phyloP scores from a whole-genome alignment of 2,797 vertebrate species.

The Hippocampus kuda region DNA sequence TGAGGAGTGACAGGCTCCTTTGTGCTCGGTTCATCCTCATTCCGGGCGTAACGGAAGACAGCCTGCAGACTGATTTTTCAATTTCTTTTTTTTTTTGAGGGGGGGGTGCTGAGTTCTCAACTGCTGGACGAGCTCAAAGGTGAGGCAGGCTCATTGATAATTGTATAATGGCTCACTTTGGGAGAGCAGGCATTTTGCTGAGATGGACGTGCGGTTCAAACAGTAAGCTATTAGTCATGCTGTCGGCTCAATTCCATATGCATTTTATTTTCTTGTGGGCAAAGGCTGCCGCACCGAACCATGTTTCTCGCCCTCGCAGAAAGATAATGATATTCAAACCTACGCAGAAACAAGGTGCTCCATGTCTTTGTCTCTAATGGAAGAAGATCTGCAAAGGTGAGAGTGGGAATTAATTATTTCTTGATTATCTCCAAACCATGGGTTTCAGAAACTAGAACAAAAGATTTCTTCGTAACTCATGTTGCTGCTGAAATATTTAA shows the following conservation, averaged over 20 bases:
- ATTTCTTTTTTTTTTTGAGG: constrained; percentile 15
- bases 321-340: constrained; percentile 63
- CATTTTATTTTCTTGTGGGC: constrained; percentile 56
- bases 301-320: constrained; percentile 39
- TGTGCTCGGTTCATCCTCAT: constrained; percentile 49
- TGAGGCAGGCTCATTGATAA: constrained; percentile 53
- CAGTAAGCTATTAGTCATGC: constrained; percentile 59
- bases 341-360: constrained; percentile 52
- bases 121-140: constrained; percentile 54
- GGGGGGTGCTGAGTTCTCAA: constrained; percentile 33
- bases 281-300: constrained; percentile 40
- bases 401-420: constrained; percentile 30
- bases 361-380: constrained; percentile 37
- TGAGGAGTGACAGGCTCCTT: constrained; percentile 45
- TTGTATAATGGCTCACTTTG: constrained; percentile 60
- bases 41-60: constrained; percentile 33
- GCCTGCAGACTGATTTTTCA: constrained; percentile 24
- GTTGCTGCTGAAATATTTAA: background rate
- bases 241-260: constrained; percentile 60
- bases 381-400: constrained; percentile 47
- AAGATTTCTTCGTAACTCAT: background rate
- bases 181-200: constrained; percentile 47
- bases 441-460: constrained; percentile 15
- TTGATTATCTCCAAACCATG: constrained; percentile 34
- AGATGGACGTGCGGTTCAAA: constrained; percentile 50